These are phyloP conservation scores for Phyllotis vaccarum DNA, from an alignment of 2,797 vertebrate genomes.

Conservation along the genomic window DNA sequence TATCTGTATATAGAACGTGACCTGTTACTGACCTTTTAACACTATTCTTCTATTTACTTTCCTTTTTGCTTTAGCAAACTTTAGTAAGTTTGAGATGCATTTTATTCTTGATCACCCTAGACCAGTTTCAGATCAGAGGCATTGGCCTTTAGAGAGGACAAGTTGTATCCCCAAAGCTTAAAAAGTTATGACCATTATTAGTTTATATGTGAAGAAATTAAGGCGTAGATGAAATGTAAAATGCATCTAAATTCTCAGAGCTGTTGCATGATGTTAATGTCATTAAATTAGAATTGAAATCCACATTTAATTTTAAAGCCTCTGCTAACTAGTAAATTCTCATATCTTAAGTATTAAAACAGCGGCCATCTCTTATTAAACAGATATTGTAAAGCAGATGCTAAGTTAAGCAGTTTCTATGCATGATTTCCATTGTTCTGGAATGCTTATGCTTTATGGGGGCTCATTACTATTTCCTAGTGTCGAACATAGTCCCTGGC, in stretches of 20 bases:
- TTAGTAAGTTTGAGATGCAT: slow-evolving; percentile 20
- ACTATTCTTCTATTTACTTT: slow-evolving; percentile 56
- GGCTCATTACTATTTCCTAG: not conserved
- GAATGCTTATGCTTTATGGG: not conserved
- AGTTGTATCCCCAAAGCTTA: not conserved
- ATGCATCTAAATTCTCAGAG: not conserved
- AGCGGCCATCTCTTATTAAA: not conserved
- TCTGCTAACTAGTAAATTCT: not conserved
- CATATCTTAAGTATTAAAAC: not conserved
- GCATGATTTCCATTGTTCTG: slow-evolving; percentile 26
- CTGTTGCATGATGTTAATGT: not conserved
- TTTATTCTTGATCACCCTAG: slow-evolving; percentile 12
- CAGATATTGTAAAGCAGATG: not conserved
- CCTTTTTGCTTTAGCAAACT: slow-evolving; percentile 41
- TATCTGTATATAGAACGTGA: slow-evolving; percentile 32
- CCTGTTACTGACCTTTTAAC: not conserved
- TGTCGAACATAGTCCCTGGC: not conserved
- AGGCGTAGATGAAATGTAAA: not conserved
- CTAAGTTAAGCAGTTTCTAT: slow-evolving; percentile 17
- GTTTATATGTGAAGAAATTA: slow-evolving; percentile 50
- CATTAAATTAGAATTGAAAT: slow-evolving; percentile 22
- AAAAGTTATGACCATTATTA: slow-evolving; percentile 3
- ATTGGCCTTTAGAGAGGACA: not conserved
- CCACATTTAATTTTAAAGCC: slow-evolving; percentile 5
- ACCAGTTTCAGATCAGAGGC: slow-evolving; percentile 1